Base-by-base conservation (phyloP, 1,140 invertebrate species). In the Pseudobourletiella spinata region DNA sequence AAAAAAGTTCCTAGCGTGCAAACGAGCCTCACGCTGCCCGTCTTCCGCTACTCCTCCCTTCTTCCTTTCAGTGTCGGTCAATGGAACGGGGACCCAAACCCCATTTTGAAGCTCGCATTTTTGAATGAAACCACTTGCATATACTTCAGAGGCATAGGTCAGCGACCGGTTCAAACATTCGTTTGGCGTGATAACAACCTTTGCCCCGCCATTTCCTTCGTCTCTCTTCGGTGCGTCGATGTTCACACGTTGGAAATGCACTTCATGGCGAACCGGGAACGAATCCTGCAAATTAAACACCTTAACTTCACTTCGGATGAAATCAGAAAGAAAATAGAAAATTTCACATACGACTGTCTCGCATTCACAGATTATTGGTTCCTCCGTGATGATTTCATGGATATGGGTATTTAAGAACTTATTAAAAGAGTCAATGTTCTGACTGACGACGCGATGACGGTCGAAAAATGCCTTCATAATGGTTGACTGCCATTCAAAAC, bases 81-180 rank as follows among this genome's bases (percentile, higher is more conserved):
- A 78, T 98, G 96, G 0, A 88, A 92, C 44, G 1, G 57, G 16
- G 15, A 32, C 29, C 3, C 42, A 26, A 1, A 8, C 16, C 1
- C 32, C 24, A 28, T 24, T 25, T 18, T 44, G 35, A 25, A 29
- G 6, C n/a, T 56, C 26, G 2, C 20, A 63, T 28, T 43, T 48
- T 8, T 25, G 2, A 56, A 28, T 57, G 28, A 14, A 52, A 98
- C 96, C 74, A 98, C 95, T 1, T 98, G 60, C 95, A 78, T 98
- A 98, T 0, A 99, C 76, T 0, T 95, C 95, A 3, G 95, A 94
- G 2, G 94, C 95, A 76, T 98, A 98, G 1, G 91, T 94, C 3
- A 90, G 76, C 76, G 91, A 90, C 46, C 88, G 79, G 52, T 88
- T 75, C 63, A 94, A 80, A 16, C 93, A 95, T 79, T 98, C 94